Evolutionary conservation across 2,797 vertebrate genomes (phyloP).

Genomic region (Caiman crocodilus): DNA sequence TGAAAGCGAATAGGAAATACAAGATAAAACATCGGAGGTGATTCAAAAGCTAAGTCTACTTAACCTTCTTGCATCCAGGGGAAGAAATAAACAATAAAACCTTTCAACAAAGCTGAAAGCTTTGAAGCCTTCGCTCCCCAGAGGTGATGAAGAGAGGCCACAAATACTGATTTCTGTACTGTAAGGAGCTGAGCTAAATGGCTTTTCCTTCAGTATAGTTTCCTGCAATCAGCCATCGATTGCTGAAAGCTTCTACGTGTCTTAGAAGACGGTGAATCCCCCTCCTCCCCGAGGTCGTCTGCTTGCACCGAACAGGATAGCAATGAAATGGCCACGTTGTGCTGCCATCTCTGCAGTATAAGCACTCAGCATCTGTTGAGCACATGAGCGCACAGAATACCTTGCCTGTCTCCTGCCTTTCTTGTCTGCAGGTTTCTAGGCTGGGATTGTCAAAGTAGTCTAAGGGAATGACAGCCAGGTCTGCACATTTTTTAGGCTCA

Average conservation of each 20-base stretch:
- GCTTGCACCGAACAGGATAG: background rate
- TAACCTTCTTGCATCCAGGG: background rate
- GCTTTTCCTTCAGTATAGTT: background rate
- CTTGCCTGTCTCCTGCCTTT: background rate
- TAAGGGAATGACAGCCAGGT: background rate
- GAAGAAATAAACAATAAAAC: background rate
- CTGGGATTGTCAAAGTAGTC: background rate
- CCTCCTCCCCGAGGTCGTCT: background rate
- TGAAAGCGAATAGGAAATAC: background rate
- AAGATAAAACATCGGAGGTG: too few relatives aligned
- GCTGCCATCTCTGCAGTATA: background rate
- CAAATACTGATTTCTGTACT: background rate
- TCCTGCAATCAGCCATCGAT: background rate
- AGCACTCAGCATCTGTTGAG: background rate
- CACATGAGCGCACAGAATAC: background rate
- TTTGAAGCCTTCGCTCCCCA: background rate
- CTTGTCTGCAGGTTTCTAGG: background rate
- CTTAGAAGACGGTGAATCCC: background rate
- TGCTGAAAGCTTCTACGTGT: background rate
- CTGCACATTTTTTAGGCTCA: background rate
- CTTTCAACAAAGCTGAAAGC: background rate
- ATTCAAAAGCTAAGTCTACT: background rate
- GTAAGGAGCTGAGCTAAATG: background rate
- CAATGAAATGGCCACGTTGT: background rate
- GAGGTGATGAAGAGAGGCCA: background rate